Percentiles rank a stretch among this genome's conserved stretches.
These are phyloP conservation scores for Caranx melampygus DNA, from an alignment of 2,113 vertebrate genomes.

Conservation along the genomic window DNA sequence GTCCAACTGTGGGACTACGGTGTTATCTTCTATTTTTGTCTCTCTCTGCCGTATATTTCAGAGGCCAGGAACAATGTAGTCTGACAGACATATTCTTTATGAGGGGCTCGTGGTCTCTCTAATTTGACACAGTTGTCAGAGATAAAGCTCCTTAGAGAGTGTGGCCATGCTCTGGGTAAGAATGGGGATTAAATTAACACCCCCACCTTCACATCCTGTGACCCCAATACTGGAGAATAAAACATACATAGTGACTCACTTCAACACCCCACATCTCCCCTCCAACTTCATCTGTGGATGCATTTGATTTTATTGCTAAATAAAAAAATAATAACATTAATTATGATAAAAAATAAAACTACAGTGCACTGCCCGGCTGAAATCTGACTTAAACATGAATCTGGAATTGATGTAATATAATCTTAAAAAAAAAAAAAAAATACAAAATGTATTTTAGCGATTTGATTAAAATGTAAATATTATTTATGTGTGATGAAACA, in stretches of 20 bases:
- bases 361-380: neutral
- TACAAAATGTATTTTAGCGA: neutral
- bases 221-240: constrained; percentile 83
- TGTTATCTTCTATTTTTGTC: constrained; percentile 84
- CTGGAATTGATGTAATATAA: neutral
- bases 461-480: constrained; percentile 6
- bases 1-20: constrained; percentile 77
- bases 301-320: constrained; percentile 55
- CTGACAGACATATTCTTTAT: constrained; percentile 86
- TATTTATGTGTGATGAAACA: constrained; percentile 22
- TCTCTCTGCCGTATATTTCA: constrained; percentile 79
- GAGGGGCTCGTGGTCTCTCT: constrained; percentile 84
- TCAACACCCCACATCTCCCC: constrained; percentile 63
- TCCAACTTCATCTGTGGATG: constrained; percentile 66
- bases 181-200: constrained; percentile 86
- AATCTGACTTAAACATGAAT: constrained; percentile 24
- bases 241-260: constrained; percentile 82
- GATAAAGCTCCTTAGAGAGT: constrained; percentile 85
- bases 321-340: neutral
- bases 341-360: constrained; percentile 22
- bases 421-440: constrained; percentile 24
- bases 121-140: constrained; percentile 87
- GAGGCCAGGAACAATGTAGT: constrained; percentile 82
- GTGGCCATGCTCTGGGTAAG: constrained; percentile 85
- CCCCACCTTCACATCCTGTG: constrained; percentile 84